These are phyloP conservation scores for Macaca mulatta DNA, from an alignment of 2,113 vertebrate species.

Conservation along the genomic window DNA sequence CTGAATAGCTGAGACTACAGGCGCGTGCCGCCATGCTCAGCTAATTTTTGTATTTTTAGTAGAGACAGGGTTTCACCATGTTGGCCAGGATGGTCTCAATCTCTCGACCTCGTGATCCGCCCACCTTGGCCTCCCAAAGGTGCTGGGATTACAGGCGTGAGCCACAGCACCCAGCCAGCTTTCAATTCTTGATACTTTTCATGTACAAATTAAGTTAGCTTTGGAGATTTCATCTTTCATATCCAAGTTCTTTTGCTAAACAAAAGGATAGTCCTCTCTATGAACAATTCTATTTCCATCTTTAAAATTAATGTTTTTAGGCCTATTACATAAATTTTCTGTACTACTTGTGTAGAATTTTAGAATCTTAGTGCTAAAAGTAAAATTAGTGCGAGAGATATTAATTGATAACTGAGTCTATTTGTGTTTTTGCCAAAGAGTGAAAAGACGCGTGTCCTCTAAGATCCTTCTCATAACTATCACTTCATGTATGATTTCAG, in stretches of 20 bases:
- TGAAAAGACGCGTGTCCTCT: not conserved
- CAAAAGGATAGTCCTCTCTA: not conserved
- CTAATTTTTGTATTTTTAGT: too few species aligned
- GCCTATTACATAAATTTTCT: not conserved
- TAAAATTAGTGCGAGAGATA: not conserved
- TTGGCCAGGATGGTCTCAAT: too few species aligned
- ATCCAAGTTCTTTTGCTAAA: not conserved
- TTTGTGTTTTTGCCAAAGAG: conserved; percentile 7
- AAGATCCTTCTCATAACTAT: not conserved
- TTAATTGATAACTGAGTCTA: not conserved
- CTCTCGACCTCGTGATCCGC: too few species aligned
- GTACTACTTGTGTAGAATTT: not conserved
- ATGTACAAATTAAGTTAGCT: not conserved
- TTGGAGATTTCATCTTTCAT: conserved; percentile 8
- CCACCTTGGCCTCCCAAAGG: too few species aligned
- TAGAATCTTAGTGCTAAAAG: not conserved
- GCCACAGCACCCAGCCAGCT: not conserved
- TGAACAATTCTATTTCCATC: not conserved
- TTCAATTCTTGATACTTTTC: not conserved
- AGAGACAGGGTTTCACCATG: too few species aligned
- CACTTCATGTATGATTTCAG: not conserved
- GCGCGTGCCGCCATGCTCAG: rapidly evolving
- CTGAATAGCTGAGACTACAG: too few species aligned
- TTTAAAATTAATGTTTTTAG: not conserved
- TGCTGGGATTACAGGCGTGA: too few species aligned